A percentile compares a stretch with the other conserved stretches of the same genome.
Conservation (phyloP, 2,888 invertebrate species). For the Tetheella fluctuosa region DNA sequence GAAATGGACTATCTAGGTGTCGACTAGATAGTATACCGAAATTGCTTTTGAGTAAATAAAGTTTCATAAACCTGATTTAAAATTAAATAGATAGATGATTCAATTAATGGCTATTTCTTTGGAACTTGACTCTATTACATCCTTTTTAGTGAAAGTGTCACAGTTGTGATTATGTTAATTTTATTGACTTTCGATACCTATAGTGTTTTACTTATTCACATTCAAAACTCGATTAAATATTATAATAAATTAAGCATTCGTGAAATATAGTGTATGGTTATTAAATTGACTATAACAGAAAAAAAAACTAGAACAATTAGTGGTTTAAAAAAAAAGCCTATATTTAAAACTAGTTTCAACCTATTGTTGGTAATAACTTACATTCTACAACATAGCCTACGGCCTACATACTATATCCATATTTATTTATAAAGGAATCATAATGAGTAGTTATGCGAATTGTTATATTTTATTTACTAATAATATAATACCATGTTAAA, state of each 20-base stretch:
- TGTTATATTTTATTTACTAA: background rate
- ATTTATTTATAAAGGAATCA: background rate
- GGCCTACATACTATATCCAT: background rate
- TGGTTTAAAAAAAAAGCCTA: too few relatives aligned
- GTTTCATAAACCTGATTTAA: too few relatives aligned
- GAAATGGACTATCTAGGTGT: too few relatives aligned
- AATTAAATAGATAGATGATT: constrained; percentile 11
- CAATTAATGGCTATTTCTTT: constrained; percentile 13
- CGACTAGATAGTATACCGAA: too few relatives aligned
- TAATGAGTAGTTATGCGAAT: background rate
- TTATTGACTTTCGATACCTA: constrained; percentile 41
- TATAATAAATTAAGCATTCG: too few relatives aligned
- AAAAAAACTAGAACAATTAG: too few relatives aligned
- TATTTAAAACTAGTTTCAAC: too few relatives aligned
- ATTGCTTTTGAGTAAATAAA: too few relatives aligned
- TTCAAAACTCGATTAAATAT: constrained; percentile 9
- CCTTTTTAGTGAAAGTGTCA: constrained; percentile 44
- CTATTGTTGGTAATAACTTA: too few relatives aligned
- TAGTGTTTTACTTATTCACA: constrained; percentile 20
- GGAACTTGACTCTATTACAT: constrained; percentile 28
- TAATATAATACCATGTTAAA: constrained; percentile 10
- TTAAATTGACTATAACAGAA: too few relatives aligned
- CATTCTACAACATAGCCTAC: too few relatives aligned
- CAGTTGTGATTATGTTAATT: constrained; percentile 40
- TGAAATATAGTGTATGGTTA: too few relatives aligned